These are phyloP conservation scores for Andricus grossulariae DNA, from an alignment of 1,140 invertebrate genomes.

Conservation along the genomic window DNA sequence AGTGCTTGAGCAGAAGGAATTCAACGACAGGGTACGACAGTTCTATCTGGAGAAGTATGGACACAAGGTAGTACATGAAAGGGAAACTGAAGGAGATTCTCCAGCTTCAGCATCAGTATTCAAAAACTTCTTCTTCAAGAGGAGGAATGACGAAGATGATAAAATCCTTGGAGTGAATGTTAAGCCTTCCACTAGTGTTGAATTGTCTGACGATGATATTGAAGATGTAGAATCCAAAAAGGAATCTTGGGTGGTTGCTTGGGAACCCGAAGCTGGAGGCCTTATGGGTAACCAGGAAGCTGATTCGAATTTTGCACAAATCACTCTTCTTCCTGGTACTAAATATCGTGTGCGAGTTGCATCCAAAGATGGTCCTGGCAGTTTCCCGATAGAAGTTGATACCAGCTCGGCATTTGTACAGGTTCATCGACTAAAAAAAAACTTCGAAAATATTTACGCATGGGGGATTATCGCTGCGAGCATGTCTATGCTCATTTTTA, in stretches of 20 bases:
- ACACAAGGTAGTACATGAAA: slow-evolving; percentile 65
- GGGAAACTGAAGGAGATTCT: slow-evolving; percentile 61
- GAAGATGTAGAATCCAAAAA: slow-evolving; percentile 46
- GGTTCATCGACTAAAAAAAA: slow-evolving; percentile 58
- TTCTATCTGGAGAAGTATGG: slow-evolving; percentile 70
- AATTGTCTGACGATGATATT: slow-evolving; percentile 38
- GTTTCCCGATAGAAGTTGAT: slow-evolving; percentile 71
- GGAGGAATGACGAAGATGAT: slow-evolving; percentile 53
- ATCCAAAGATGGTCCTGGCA: slow-evolving; percentile 70
- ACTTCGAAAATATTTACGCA: slow-evolving; percentile 51
- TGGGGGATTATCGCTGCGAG: slow-evolving; percentile 57
- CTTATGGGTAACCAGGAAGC: slow-evolving; percentile 73
- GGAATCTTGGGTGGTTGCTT: slow-evolving; percentile 69
- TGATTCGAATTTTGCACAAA: slow-evolving; percentile 67
- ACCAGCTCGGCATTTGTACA: slow-evolving; percentile 61
- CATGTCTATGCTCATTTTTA: slow-evolving; percentile 48
- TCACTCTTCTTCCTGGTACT: slow-evolving; percentile 67
- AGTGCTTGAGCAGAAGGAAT: slow-evolving; percentile 62
- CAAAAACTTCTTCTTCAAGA: slow-evolving; percentile 66
- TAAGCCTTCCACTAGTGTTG: slow-evolving; percentile 54
- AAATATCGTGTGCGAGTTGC: slow-evolving; percentile 71
- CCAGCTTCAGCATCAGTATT: slow-evolving; percentile 65
- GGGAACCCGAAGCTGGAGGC: slow-evolving; percentile 71
- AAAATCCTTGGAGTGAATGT: slow-evolving; percentile 54
- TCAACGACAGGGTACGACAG: slow-evolving; percentile 67